phyloP scores from a whole-genome alignment of 1,140 invertebrate species.

The Forficula auricularia region DNA sequence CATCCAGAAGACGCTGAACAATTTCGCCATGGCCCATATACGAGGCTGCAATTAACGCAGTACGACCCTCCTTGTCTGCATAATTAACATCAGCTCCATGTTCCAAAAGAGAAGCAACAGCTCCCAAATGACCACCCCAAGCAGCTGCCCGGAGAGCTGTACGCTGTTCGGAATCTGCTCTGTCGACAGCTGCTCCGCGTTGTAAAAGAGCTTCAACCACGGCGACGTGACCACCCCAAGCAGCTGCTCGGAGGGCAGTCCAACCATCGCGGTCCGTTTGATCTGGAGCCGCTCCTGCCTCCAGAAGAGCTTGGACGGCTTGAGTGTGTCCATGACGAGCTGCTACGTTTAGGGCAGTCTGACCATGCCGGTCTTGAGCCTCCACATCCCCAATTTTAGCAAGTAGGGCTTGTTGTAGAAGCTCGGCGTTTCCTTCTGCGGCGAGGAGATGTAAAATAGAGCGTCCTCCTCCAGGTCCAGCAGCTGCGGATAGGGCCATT shows the following conservation, averaged over 20 bases:
- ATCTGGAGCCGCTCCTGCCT: conserved; percentile 59
- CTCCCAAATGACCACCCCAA: conserved; percentile 67
- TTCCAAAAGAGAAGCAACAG: conserved; percentile 51
- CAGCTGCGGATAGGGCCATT: conserved; percentile 10
- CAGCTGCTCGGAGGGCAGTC: conserved; percentile 71
- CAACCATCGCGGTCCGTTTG: conserved; percentile 76
- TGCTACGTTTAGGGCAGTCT: conserved; percentile 66
- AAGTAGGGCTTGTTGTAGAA: conserved; percentile 26
- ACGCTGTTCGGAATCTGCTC: conserved; percentile 51
- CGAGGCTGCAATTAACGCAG: conserved; percentile 73
- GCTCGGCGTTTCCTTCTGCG: conserved; percentile 48
- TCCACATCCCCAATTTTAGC: conserved; percentile 37
- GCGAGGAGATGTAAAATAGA: conserved; percentile 56
- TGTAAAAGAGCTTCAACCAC: conserved; percentile 66
- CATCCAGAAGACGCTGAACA: conserved; percentile 65
- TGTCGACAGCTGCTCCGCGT: conserved; percentile 63
- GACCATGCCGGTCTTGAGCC: conserved; percentile 51
- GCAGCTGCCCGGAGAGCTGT: conserved; percentile 62
- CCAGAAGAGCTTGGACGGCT: conserved; percentile 49
- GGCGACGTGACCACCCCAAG: conserved; percentile 79
- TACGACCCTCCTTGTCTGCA: conserved; percentile 73
- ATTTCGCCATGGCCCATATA: conserved; percentile 89
- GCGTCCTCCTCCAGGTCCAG: conserved; percentile 35
- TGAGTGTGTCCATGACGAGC: conserved; percentile 61
- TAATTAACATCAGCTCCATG: conserved; percentile 56